Conservation (phyloP, 2,888 invertebrate species). For the Drosophila ezoana region DNA sequence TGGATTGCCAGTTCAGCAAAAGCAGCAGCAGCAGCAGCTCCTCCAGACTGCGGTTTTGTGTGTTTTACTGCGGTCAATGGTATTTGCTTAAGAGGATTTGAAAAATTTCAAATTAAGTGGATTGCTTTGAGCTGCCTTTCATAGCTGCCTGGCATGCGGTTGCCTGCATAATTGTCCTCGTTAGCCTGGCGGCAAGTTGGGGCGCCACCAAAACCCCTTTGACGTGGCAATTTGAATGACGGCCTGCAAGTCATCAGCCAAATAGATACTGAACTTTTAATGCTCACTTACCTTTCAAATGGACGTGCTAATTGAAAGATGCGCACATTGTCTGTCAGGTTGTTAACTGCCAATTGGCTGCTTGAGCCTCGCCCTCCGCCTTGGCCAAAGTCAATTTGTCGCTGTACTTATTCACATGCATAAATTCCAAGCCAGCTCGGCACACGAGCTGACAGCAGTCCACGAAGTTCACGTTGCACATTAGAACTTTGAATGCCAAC, state of each 20-base stretch:
- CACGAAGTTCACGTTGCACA: slow-evolving; percentile 42
- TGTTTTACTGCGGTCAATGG: slow-evolving; percentile 66
- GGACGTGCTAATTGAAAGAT: slow-evolving; percentile 63
- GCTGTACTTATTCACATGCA: slow-evolving; percentile 49
- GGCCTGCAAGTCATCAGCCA: not conserved
- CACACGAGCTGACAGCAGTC: slow-evolving; percentile 1
- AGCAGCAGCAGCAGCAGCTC: slow-evolving; percentile 6
- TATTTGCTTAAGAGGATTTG: slow-evolving; percentile 67
- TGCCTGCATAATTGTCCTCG: slow-evolving; percentile 66
- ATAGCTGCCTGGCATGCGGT: slow-evolving; percentile 47
- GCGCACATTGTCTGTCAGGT: slow-evolving; percentile 25
- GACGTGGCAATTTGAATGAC: slow-evolving; percentile 52
- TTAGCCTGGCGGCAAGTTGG: slow-evolving; percentile 22
- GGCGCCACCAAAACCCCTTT: not conserved
- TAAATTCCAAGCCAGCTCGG: slow-evolving; percentile 44
- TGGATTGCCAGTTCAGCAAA: slow-evolving; percentile 12
- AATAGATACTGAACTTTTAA: slow-evolving; percentile 28
- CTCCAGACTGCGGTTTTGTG: slow-evolving; percentile 58
- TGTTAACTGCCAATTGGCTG: slow-evolving; percentile 33
- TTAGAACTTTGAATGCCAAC: slow-evolving; percentile 67
- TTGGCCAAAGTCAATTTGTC: slow-evolving; percentile 65
- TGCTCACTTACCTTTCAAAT: slow-evolving; percentile 47
- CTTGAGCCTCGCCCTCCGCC: slow-evolving; percentile 24
- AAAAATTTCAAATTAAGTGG: slow-evolving; percentile 71
- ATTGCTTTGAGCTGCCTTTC: slow-evolving; percentile 54